Percentiles rank a stretch among this genome's conserved stretches.
These are phyloP conservation scores for Pseudopleuronectes americanus DNA, from an alignment of 2,797 vertebrate species.

Conservation along the genomic window DNA sequence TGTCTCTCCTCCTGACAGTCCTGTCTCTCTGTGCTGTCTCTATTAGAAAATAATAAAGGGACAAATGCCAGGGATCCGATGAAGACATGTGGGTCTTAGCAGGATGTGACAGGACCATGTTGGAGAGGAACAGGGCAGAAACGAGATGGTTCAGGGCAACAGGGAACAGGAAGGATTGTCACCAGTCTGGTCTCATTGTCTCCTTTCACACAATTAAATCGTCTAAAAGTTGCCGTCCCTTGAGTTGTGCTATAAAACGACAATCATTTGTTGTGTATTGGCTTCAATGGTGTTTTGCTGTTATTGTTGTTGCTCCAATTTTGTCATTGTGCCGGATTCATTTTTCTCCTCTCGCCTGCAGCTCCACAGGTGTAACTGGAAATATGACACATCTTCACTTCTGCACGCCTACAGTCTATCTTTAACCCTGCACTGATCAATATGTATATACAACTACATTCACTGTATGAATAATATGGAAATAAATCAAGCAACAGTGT, in stretches of 20 bases:
- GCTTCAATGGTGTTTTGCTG: too few species aligned
- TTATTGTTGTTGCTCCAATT: too few species aligned
- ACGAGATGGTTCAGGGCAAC: slow-evolving; percentile 49
- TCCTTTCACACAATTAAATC: slow-evolving; percentile 14
- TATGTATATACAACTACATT: not conserved
- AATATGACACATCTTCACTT: slow-evolving; percentile 4
- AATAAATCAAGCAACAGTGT: not conserved
- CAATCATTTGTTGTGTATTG: too few species aligned
- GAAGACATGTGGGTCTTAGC: slow-evolving; percentile 62
- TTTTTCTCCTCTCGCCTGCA: slow-evolving; percentile 23
- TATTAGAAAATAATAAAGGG: not conserved
- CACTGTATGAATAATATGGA: too few species aligned
- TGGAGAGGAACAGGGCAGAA: slow-evolving; percentile 19
- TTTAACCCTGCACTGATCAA: slow-evolving; percentile 9
- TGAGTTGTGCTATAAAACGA: too few species aligned
- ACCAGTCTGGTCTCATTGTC: slow-evolving; percentile 11
- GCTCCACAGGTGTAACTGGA: not conserved
- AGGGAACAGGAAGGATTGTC: slow-evolving; percentile 44
- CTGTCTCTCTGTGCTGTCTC: not conserved
- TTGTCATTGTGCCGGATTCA: slow-evolving; percentile 1
- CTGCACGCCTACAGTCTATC: not conserved
- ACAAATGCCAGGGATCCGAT: slow-evolving; percentile 34
- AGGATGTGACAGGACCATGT: slow-evolving; percentile 55
- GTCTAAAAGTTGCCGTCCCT: too few species aligned
- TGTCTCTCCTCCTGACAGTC: not conserved